Conservation (phyloP, 2,888 invertebrate species). For the Sepiola atlantica region DNA sequence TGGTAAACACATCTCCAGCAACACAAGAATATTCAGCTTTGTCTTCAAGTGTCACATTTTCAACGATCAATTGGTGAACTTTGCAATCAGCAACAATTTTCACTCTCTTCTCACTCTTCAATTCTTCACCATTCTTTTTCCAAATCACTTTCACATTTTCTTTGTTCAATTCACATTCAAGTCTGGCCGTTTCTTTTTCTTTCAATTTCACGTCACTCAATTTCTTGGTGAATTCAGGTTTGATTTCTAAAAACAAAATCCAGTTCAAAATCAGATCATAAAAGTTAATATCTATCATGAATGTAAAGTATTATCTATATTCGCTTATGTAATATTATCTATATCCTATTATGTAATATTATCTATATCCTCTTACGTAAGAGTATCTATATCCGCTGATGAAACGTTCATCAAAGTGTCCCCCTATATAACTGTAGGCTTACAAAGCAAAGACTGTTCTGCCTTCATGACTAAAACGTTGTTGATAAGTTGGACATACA, state of each 20-base stretch:
- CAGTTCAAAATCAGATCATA: not conserved
- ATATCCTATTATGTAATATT: too few species aligned
- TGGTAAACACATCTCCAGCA: slow-evolving; percentile 64
- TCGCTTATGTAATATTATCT: too few species aligned
- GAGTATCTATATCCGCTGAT: too few species aligned
- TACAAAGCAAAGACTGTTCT: too few species aligned
- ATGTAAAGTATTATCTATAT: too few species aligned
- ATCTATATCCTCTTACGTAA: too few species aligned
- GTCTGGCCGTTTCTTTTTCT: slow-evolving; percentile 79
- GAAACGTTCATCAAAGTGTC: too few species aligned
- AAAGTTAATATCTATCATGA: too few species aligned
- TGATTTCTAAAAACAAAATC: slow-evolving; percentile 56
- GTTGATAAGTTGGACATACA: too few species aligned
- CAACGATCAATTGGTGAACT: slow-evolving; percentile 63
- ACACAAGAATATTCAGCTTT: slow-evolving; percentile 66
- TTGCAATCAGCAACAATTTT: slow-evolving; percentile 85
- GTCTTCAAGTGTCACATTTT: slow-evolving; percentile 65
- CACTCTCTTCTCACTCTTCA: slow-evolving; percentile 88
- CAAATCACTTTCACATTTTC: slow-evolving; percentile 93
- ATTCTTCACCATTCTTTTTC: slow-evolving; percentile 85
- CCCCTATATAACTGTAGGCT: too few species aligned
- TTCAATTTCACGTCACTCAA: slow-evolving; percentile 58
- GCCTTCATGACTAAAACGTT: too few species aligned
- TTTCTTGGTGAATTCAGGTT: slow-evolving; percentile 63
- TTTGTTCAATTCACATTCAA: slow-evolving; percentile 94